phyloP scores from a whole-genome alignment of 1,140 invertebrate genomes.

The Bombus sylvicola region DNA sequence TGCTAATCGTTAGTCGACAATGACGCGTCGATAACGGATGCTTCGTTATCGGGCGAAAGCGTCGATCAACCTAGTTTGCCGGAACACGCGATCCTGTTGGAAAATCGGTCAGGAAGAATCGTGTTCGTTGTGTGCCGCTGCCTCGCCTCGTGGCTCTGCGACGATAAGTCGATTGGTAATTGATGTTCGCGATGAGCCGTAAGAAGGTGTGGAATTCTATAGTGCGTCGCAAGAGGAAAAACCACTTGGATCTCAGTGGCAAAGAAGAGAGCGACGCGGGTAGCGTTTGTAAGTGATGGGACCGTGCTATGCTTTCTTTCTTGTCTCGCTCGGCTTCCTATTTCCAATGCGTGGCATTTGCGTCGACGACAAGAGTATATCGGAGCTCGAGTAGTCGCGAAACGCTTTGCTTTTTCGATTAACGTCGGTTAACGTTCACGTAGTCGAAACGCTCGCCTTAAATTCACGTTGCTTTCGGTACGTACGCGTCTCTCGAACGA shows the following conservation, averaged over 20 bases:
- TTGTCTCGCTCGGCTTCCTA: not conserved
- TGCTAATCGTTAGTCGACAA: constrained; percentile 39
- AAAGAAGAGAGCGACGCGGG: constrained; percentile 63
- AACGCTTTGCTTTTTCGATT: too few species aligned
- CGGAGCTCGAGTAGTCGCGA: too few species aligned
- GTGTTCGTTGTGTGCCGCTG: not conserved
- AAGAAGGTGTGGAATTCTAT: constrained; percentile 81
- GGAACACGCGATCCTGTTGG: not conserved
- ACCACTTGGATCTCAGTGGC: constrained; percentile 66
- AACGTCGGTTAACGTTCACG: too few species aligned
- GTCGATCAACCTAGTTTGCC: constrained; percentile 46
- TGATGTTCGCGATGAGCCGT: constrained; percentile 75
- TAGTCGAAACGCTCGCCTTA: too few species aligned
- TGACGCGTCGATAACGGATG: constrained; percentile 40
- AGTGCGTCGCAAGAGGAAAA: constrained; percentile 78
- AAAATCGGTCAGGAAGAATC: not conserved
- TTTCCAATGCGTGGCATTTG: too few species aligned
- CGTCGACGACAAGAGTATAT: too few species aligned
- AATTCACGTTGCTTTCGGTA: too few species aligned
- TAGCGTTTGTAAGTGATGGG: constrained; percentile 71
- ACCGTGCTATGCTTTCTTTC: not conserved
- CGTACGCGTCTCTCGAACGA: too few species aligned
- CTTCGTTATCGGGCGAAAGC: constrained; percentile 33
- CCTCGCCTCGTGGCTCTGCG: not conserved
- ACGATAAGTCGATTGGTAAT: not conserved